Evolutionary conservation across 2,888 invertebrate genomes (phyloP), one percentile per base, ranked within the genome.

Genomic region (Antheraea yamamai): DNA sequence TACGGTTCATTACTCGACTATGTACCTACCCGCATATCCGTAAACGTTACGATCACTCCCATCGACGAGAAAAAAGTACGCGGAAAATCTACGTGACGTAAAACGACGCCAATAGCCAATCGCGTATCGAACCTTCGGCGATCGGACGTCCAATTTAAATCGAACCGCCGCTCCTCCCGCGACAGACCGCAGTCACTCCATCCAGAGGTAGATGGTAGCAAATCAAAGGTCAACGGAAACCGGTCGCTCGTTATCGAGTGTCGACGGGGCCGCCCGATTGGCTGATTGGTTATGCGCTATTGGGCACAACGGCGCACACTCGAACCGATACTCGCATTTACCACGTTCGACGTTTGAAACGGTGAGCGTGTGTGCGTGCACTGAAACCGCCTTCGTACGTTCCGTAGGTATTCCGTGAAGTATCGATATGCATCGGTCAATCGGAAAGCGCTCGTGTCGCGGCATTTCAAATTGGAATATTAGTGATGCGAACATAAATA

Each of bases 211-310:
- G 12, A 20, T 8, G 68, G 61, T 76, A 75, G 68, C 61, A 18
- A 74, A 76, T 76, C 77, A 75, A 77, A 79, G 88, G 73, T 79
- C 88, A 80, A 71, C 75, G 75, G 68, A 80, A 78, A 82, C 78
- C 84, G 82, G 90, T 93, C 89, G 61, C n/a, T 6, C 23, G 61
- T 61, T 61, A 61, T 61, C 61, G 92, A 94, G 91, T 89, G 85
- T 80, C 88, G 83, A 90, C 81, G 87, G 81, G 79, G 89, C 81
- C 80, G 81, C 80, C 84, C 84, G 86, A 95, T 95, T 94, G 94
- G 95, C 83, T 92, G 95, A 96, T 96, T 95, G 96, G 96, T 95
- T 95, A 92, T 89, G 91, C 92, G 92, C 93, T 89, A 95, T 95
- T 94, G 95, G 95, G 85, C 83, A 86, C 85, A 84, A 89, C 81